phyloP scores from a whole-genome alignment of 2,113 vertebrate genomes.

The Ardeotis arabs region DNA sequence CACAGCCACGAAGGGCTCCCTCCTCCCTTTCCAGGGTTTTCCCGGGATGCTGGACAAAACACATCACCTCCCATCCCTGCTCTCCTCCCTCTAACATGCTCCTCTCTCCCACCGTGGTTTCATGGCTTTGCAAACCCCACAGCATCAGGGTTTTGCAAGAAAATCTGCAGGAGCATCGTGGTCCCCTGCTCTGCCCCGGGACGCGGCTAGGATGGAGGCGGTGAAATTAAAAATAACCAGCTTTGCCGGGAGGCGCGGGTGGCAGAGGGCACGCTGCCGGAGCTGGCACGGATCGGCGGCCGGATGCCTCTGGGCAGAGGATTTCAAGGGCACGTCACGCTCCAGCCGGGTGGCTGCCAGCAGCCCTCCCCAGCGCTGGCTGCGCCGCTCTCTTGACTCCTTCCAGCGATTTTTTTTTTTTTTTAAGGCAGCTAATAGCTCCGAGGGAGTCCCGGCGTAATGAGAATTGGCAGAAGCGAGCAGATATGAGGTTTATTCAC shows the following conservation, averaged over 20 bases:
- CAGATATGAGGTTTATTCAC: constrained; percentile 8
- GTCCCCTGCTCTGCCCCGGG: background rate
- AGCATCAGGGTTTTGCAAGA: background rate
- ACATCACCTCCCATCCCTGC: background rate
- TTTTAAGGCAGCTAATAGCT: constrained; percentile 8
- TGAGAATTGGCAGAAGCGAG: background rate
- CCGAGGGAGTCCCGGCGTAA: constrained; percentile 11
- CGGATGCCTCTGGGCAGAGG: background rate
- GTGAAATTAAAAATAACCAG: background rate
- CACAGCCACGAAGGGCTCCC: fast-evolving
- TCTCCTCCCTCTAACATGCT: background rate
- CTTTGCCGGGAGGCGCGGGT: background rate
- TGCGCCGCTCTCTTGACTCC: background rate
- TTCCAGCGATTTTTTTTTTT: background rate
- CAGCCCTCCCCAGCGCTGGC: background rate
- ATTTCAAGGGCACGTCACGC: constrained; percentile 32
- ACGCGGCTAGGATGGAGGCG: background rate
- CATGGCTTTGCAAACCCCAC: background rate
- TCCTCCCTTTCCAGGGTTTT: background rate
- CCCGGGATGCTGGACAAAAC: background rate
- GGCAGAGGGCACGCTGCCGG: background rate
- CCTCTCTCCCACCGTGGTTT: background rate
- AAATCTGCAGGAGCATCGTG: fast-evolving
- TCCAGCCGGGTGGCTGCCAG: background rate
- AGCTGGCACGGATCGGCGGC: background rate